A percentile compares a stretch with the other conserved stretches of the same genome.
These are phyloP conservation scores for Metopia argyrocephala DNA, from an alignment of 2,888 invertebrate genomes.

Conservation along the genomic window DNA sequence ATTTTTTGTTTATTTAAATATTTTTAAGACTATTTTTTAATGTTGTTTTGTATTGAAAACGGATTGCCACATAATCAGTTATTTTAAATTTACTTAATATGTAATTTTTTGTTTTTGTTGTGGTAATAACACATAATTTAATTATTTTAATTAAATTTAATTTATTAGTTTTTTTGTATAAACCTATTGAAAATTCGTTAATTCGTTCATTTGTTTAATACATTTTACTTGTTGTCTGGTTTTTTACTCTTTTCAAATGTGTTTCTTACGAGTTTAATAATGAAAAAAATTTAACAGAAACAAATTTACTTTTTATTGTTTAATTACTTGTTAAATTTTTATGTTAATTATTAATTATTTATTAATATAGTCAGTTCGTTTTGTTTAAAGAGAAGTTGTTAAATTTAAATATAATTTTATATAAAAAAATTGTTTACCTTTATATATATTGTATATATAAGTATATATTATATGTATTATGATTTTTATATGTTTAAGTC, in stretches of 20 bases:
- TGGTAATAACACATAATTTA: not conserved
- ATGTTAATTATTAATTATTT: constrained; percentile 31
- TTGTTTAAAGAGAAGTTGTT: constrained; percentile 46
- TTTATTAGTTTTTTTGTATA: constrained; percentile 49
- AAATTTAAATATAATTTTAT: constrained; percentile 20
- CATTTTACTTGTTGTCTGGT: constrained; percentile 32
- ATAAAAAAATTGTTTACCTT: constrained; percentile 34
- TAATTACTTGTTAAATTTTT: constrained; percentile 22
- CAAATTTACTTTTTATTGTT: not conserved
- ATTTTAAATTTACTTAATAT: not conserved
- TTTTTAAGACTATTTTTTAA: constrained; percentile 13
- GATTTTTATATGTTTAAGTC: constrained; percentile 31
- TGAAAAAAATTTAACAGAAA: not conserved
- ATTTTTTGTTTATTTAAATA: constrained; percentile 9
- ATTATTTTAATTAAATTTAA: not conserved
- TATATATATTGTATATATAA: constrained; percentile 16
- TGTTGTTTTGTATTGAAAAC: constrained; percentile 29
- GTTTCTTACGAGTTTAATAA: not conserved
- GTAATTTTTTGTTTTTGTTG: constrained; percentile 16
- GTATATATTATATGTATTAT: constrained; percentile 26
- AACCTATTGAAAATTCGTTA: constrained; percentile 65
- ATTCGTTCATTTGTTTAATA: constrained; percentile 57
- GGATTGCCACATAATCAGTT: constrained; percentile 62
- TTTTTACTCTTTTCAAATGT: not conserved
- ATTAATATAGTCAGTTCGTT: constrained; percentile 55